phyloP scores from a whole-genome alignment of 2,797 vertebrate genomes.

The Podargus strigoides region DNA sequence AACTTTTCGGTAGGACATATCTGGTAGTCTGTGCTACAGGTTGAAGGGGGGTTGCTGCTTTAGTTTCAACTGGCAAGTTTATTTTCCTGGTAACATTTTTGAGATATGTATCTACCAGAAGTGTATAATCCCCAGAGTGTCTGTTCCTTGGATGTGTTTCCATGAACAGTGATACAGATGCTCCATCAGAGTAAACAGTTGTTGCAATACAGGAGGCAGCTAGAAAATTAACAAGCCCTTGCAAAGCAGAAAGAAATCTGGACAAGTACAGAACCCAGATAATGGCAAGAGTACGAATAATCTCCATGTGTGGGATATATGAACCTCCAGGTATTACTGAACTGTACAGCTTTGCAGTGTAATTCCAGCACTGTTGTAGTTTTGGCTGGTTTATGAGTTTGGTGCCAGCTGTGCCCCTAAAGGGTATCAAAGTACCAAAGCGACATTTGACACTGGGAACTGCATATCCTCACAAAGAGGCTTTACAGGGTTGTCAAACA shows the following conservation, averaged over 20 bases:
- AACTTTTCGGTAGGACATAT: neutral
- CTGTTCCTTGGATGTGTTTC: neutral
- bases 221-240: neutral
- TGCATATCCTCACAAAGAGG: neutral
- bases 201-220: neutral
- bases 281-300: neutral
- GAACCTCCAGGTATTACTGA: neutral
- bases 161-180: neutral
- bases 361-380: neutral
- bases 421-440: neutral
- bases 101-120: neutral
- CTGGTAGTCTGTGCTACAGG: neutral
- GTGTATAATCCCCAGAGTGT: neutral
- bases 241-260: neutral
- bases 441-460: neutral
- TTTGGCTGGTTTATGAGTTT: neutral
- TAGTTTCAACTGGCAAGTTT: neutral
- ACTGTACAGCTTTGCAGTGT: neutral
- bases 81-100: neutral
- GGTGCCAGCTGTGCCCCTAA: neutral
- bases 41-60: neutral
- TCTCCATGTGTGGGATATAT: neutral
- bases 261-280: neutral
- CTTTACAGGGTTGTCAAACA: too few species aligned
- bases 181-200: neutral